phyloP scores from a whole-genome alignment of 1,140 invertebrate species.

The Drosophila ironensis region DNA sequence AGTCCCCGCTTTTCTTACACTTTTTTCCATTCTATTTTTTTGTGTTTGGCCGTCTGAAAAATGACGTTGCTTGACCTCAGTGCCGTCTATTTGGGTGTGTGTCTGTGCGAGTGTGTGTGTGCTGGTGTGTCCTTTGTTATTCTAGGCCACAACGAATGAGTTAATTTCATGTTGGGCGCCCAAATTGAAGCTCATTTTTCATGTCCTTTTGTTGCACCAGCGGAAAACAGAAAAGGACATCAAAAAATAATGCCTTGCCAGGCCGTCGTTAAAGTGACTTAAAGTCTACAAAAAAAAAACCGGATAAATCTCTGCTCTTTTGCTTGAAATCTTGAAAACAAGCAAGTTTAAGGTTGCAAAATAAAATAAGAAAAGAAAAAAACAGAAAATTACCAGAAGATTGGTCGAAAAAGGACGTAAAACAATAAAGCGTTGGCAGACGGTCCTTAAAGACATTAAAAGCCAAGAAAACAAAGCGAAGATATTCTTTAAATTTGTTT shows the following conservation, averaged over 20 bases:
- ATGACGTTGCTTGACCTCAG: slow-evolving; percentile 72
- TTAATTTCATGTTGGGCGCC: slow-evolving; percentile 67
- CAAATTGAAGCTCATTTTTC: slow-evolving; percentile 59
- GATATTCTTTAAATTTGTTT: too few relatives aligned
- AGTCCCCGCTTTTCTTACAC: slow-evolving; percentile 3
- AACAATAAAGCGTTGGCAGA: too few relatives aligned
- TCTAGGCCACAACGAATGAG: slow-evolving; percentile 67
- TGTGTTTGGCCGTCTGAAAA: slow-evolving; percentile 71
- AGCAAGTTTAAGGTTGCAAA: too few relatives aligned
- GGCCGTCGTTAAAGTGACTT: slow-evolving; percentile 6
- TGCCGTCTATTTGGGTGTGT: slow-evolving; percentile 17
- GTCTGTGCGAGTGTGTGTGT: background rate
- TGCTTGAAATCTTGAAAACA: background rate
- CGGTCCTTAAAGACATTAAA: too few relatives aligned
- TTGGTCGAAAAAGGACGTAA: too few relatives aligned
- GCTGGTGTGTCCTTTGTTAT: slow-evolving; percentile 51
- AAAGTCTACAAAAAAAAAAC: background rate
- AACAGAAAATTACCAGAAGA: too few relatives aligned
- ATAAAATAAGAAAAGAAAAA: too few relatives aligned
- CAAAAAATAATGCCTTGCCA: slow-evolving; percentile 23
- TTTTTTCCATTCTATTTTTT: slow-evolving; percentile 19
- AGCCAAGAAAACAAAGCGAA: too few relatives aligned
- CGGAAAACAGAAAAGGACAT: slow-evolving; percentile 21
- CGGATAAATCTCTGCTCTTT: slow-evolving; percentile 5
- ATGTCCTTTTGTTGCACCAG: slow-evolving; percentile 38